phyloP scores from a whole-genome alignment of 2,797 vertebrate species.

The Crypturellus tataupa region DNA sequence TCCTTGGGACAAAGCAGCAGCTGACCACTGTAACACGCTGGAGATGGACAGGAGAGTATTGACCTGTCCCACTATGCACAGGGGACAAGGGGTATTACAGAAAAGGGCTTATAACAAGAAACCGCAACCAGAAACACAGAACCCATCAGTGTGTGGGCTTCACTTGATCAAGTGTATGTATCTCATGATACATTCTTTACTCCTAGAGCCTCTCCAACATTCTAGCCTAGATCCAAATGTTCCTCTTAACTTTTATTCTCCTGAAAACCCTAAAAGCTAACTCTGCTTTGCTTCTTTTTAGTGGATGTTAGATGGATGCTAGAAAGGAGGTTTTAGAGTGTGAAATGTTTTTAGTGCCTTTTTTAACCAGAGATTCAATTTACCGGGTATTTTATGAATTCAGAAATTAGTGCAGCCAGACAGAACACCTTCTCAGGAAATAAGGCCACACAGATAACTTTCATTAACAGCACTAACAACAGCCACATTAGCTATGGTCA shows the following conservation, averaged over 20 bases:
- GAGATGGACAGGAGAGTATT: not conserved
- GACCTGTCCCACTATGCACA: not conserved
- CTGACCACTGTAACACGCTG: not conserved
- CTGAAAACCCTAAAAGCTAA: not conserved
- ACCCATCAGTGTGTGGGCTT: not conserved
- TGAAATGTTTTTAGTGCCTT: accelerated
- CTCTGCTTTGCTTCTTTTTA: not conserved
- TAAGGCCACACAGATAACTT: not conserved
- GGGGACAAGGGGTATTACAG: not conserved
- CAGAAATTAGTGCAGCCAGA: not conserved
- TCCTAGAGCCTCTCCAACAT: not conserved
- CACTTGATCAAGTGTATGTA: not conserved
- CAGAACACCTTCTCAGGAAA: not conserved
- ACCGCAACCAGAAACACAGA: not conserved
- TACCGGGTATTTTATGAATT: not conserved
- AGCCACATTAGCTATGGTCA: not conserved
- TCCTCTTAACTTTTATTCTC: not conserved
- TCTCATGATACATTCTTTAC: not conserved
- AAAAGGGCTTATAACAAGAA: not conserved
- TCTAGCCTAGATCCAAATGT: not conserved
- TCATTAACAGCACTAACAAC: not conserved
- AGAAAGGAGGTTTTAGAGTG: not conserved
- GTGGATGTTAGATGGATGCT: not conserved
- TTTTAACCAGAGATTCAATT: not conserved
- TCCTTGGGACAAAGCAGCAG: not conserved